A percentile compares a stretch with the other conserved stretches of the same genome.
Conservation (phyloP, 2,113 vertebrate species). For the Castor canadensis region DNA sequence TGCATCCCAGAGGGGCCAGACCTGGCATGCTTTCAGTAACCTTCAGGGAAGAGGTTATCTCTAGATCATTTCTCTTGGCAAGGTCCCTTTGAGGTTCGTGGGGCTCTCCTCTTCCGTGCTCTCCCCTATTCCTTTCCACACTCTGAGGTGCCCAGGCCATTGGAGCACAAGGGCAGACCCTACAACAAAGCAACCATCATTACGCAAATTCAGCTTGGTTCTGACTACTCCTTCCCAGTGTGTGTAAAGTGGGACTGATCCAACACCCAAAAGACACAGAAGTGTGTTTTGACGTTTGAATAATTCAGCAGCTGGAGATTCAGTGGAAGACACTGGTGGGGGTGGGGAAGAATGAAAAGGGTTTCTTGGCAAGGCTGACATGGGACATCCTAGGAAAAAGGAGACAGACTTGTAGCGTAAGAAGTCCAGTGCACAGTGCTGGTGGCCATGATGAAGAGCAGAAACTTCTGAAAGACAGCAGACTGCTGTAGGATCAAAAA, state of each 20-base stretch:
- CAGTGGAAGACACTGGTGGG: not conserved
- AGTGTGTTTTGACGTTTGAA: constrained; percentile 57
- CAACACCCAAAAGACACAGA: constrained; percentile 41
- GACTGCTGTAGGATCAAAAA: not conserved
- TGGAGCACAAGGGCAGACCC: constrained; percentile 58
- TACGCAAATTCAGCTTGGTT: constrained; percentile 72
- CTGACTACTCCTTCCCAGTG: constrained; percentile 64
- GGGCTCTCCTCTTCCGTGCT: constrained; percentile 65
- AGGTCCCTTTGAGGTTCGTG: constrained; percentile 36
- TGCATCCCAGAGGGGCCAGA: not conserved
- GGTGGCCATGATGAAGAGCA: not conserved
- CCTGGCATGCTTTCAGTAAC: not conserved
- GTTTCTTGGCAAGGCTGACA: not conserved
- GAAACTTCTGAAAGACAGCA: not conserved
- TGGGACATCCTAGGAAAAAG: not conserved
- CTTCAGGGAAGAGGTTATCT: constrained; percentile 37
- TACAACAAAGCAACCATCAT: constrained; percentile 67
- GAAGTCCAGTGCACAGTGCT: not conserved
- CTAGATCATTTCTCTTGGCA: constrained; percentile 34
- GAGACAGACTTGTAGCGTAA: no score
- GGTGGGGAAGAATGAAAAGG: not conserved
- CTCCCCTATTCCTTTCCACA: constrained; percentile 69
- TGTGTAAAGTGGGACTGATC: constrained; percentile 56
- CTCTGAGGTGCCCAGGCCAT: constrained; percentile 76
- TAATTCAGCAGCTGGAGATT: constrained; percentile 48